These are phyloP conservation scores for Castor canadensis DNA, from an alignment of 2,113 vertebrate genomes.

Conservation along the genomic window DNA sequence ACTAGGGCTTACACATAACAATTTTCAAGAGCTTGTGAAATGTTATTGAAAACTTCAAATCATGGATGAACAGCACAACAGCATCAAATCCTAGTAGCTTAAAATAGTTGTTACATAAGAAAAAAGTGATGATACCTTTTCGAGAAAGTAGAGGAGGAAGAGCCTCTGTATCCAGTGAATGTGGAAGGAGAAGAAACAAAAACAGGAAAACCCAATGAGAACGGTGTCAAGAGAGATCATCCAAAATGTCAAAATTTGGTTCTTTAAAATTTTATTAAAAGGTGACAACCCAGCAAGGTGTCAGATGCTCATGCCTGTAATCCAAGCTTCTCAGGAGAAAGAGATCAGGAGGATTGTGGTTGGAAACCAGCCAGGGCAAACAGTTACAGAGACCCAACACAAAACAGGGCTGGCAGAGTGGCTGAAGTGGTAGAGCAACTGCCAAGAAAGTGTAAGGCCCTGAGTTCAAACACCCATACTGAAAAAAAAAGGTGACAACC, in stretches of 20 bases:
- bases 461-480: neutral
- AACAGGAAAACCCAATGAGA: neutral
- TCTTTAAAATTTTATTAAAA: neutral
- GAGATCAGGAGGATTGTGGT: too few relatives aligned
- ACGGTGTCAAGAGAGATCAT: neutral
- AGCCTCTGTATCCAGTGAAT: neutral
- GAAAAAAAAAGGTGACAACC: neutral
- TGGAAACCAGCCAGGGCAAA: too few relatives aligned
- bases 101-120: neutral
- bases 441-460: too few relatives aligned
- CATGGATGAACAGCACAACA: too few relatives aligned
- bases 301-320: too few relatives aligned
- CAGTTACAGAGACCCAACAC: too few relatives aligned
- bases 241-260: neutral
- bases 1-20: neutral
- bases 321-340: too few relatives aligned
- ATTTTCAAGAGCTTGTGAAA: neutral
- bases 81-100: neutral
- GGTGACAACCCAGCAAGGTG: too few relatives aligned
- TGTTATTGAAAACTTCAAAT: neutral
- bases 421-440: too few relatives aligned
- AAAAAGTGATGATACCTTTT: neutral
- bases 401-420: too few relatives aligned
- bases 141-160: neutral
- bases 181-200: neutral